Base-by-base conservation (phyloP, 2,888 invertebrate genomes). In the Helleia helle region DNA sequence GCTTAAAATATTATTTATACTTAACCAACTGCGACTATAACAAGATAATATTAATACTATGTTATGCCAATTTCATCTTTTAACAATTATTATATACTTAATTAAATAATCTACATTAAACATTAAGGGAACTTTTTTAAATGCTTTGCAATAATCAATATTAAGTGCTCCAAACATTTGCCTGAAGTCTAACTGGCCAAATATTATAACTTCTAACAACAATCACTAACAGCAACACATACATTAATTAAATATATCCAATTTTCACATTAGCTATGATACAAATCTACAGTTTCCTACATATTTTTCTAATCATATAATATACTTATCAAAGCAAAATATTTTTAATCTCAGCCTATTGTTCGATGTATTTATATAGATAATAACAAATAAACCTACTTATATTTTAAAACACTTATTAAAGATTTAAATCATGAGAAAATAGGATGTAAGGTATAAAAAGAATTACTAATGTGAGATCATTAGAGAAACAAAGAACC, bases 201-300 rank as follows among this genome's bases (percentile, higher is more conserved):
- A 34, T 7, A 34, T 12, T 8, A n/a, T 26, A n/a, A n/a, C 9
- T 5, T 12, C 18, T 22, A 34, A 34, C 18, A 12, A 2, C 15
- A 11, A 22, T 12, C 4, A 31, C 31, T 34, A 34, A 17, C 34
- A 22, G 34, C 22, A 34, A 22, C 34, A 22, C 34, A 34, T 22
- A 34, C 34, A 34, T 7, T 12, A 12, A 7, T 31, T 18, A 7
- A 2, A 8, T 12, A 18, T 18, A n/a, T n/a, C n/a, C n/a, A n/a
- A n/a, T n/a, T n/a, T n/a, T n/a, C n/a, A n/a, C 9, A 34, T 34
- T 7, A 22, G 11, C 22, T 22, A 11, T 34, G 8, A 12, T 34
- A 34, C 34, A 34, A 34, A 34, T 22, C 34, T 34, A 34, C 34
- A 34, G 11, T 22, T 22, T 18, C 18, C 34, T 34, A 34, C 31